Conservation (phyloP, 2,113 vertebrate genomes). For the Sturnira hondurensis region DNA sequence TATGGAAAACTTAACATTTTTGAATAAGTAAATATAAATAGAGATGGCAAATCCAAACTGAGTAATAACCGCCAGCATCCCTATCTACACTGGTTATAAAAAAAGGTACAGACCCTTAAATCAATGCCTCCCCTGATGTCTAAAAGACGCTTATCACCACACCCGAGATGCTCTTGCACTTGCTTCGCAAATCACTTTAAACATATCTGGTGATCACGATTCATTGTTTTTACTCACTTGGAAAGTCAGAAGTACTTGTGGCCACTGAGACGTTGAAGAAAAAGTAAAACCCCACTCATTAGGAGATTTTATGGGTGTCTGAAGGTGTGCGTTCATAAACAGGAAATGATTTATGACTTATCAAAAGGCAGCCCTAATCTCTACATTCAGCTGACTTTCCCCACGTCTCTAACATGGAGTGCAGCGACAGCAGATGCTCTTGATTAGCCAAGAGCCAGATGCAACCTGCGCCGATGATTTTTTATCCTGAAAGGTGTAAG, state of each 20-base stretch:
- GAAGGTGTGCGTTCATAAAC: constrained; percentile 39
- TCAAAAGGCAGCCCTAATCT: constrained; percentile 50
- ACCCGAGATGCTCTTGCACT: not conserved
- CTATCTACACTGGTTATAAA: not conserved
- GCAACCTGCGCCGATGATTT: constrained; percentile 20
- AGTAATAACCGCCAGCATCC: not conserved
- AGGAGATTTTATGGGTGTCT: constrained; percentile 12
- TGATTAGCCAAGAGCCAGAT: constrained; percentile 46
- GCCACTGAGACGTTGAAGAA: not conserved
- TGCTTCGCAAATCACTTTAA: constrained; percentile 32
- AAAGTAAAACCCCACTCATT: constrained; percentile 25
- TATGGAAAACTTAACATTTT: constrained; percentile 5
- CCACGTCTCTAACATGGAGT: constrained; percentile 20
- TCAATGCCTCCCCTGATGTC: not conserved
- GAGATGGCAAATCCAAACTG: not conserved
- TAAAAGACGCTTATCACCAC: not conserved
- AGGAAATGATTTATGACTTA: constrained; percentile 55
- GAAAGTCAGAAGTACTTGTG: constrained; percentile 16
- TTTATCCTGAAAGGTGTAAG: constrained; percentile 28
- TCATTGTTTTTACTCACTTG: constrained; percentile 45
- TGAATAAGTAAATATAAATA: constrained; percentile 29
- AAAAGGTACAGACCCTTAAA: not conserved
- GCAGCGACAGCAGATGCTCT: constrained; percentile 19
- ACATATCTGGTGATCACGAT: constrained; percentile 40
- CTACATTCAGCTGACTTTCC: constrained; percentile 45